Percentiles rank a stretch among this genome's conserved stretches.
Conservation (phyloP, 2,888 invertebrate species). For the Drosophila ezoana region DNA sequence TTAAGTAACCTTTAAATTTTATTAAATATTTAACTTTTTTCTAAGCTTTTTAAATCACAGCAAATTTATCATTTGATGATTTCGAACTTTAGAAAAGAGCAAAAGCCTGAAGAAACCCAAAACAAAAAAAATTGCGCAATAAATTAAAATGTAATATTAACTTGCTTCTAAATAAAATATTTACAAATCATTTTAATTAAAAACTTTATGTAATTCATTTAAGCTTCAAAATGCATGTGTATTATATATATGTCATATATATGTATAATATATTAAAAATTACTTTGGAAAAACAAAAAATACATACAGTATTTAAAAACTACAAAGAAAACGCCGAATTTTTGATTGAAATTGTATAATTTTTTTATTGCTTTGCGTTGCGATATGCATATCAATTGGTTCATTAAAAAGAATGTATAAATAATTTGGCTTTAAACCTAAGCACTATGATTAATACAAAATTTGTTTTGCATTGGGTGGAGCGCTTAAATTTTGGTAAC, state of each 20-base stretch:
- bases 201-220: slow-evolving; percentile 47
- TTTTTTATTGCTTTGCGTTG: slow-evolving; percentile 64
- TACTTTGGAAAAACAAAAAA: slow-evolving; percentile 37
- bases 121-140: slow-evolving; percentile 10
- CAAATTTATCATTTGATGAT: background rate
- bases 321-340: slow-evolving; percentile 2
- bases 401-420: slow-evolving; percentile 58
- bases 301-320: slow-evolving; percentile 53
- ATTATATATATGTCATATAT: slow-evolving; percentile 48
- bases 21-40: background rate
- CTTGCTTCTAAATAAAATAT: slow-evolving; percentile 51
- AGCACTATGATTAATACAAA: slow-evolving; percentile 65
- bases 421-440: slow-evolving; percentile 76
- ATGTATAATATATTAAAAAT: slow-evolving; percentile 33
- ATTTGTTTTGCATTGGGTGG: slow-evolving; percentile 44
- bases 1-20: background rate
- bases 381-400: slow-evolving; percentile 65
- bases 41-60: background rate
- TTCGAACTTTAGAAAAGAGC: slow-evolving; percentile 22
- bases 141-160: slow-evolving; percentile 16
- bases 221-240: slow-evolving; percentile 48
- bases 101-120: background rate
- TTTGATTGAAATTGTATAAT: slow-evolving; percentile 28
- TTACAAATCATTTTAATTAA: slow-evolving; percentile 52
- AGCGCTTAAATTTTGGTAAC: slow-evolving; percentile 55